Conservation (phyloP, 2,113 vertebrate genomes). For the Ctenomys sociabilis region DNA sequence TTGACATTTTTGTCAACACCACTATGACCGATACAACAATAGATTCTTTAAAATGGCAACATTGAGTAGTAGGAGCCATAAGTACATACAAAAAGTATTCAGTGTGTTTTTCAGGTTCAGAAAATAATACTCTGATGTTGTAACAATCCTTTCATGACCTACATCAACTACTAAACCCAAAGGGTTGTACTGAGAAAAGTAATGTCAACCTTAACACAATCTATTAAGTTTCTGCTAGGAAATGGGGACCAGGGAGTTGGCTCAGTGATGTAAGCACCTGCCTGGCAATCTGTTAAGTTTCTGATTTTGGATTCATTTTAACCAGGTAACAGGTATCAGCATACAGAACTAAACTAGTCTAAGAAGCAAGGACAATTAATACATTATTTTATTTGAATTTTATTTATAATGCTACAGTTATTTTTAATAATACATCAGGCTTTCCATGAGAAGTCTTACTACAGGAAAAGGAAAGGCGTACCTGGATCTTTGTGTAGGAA, state of each 20-base stretch:
- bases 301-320: conserved; percentile 37
- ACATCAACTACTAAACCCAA: background rate
- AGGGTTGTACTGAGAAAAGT: conserved; percentile 32
- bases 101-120: conserved; percentile 22
- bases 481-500: background rate
- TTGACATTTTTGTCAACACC: conserved; percentile 44
- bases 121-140: conserved; percentile 48
- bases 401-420: background rate
- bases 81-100: background rate
- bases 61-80: conserved; percentile 4
- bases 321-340: background rate
- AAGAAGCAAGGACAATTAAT: background rate
- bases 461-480: conserved; percentile 12
- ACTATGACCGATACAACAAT: background rate
- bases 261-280: too few relatives aligned
- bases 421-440: conserved; percentile 45
- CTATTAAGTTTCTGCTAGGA: conserved; percentile 57
- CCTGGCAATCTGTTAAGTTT: conserved; percentile 36
- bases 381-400: conserved; percentile 33
- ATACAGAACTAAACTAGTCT: background rate
- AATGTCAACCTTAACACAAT: background rate
- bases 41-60: conserved; percentile 51
- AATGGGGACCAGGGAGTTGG: too few relatives aligned
- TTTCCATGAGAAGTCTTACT: background rate
- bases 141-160: background rate